Evolutionary conservation across 2,888 invertebrate genomes (phyloP).

Genomic region (Lepas anatifera): DNA sequence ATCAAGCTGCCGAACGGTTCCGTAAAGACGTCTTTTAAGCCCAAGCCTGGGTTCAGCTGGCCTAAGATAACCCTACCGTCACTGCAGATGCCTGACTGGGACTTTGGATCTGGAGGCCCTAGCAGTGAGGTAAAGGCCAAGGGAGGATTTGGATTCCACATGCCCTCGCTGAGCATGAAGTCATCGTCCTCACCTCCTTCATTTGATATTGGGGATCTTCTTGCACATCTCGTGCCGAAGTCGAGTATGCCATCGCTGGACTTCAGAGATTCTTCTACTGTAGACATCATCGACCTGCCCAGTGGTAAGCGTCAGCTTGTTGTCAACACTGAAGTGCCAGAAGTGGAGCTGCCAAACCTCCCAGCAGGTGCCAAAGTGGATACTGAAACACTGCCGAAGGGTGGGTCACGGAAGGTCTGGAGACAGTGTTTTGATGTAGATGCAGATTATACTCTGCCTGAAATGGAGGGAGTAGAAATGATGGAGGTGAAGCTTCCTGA

Average conservation of each 20-base stretch:
- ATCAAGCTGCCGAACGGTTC: neutral
- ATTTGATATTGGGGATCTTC: neutral
- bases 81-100: neutral
- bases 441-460: slow-evolving; percentile 15
- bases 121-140: neutral
- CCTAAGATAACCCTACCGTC: neutral
- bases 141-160: neutral
- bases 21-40: neutral
- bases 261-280: neutral
- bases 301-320: neutral
- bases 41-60: neutral
- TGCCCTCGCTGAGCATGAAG: neutral
- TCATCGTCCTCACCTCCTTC: no score
- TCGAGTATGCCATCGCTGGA: neutral
- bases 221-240: neutral
- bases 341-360: neutral
- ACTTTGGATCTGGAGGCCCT: neutral
- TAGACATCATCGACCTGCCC: neutral
- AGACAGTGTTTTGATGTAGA: slow-evolving; percentile 12
- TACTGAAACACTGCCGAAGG: neutral
- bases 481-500: slow-evolving; percentile 12
- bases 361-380: neutral
- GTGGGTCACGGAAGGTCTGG: neutral
- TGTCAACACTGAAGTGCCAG: neutral
- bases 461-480: slow-evolving; percentile 16